Conservation (phyloP, 2,113 vertebrate species). For the Trochalopteron elliotii region DNA sequence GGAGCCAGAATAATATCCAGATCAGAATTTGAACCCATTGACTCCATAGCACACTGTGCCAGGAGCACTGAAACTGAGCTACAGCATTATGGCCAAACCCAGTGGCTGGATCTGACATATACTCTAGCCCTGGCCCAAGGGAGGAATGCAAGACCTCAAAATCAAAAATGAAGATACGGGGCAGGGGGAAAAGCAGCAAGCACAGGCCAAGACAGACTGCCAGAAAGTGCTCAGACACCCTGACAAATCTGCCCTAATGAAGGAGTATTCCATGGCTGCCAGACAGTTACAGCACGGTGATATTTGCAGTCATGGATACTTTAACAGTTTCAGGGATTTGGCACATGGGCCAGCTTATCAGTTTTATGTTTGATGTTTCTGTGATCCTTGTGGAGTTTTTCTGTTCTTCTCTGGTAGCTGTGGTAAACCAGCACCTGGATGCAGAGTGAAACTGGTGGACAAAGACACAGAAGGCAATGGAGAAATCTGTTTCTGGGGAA, state of each 20-base stretch:
- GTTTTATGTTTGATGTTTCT: background rate
- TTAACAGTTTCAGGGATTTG: background rate
- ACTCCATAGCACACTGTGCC: background rate
- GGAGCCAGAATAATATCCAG: background rate
- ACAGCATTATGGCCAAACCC: background rate
- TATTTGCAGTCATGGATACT: background rate
- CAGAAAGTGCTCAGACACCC: background rate
- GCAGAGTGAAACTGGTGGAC: constrained; percentile 79
- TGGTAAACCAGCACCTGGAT: constrained; percentile 83
- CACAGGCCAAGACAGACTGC: background rate
- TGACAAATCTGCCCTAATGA: background rate
- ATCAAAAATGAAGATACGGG: background rate
- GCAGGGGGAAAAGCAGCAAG: background rate
- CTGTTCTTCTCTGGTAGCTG: constrained; percentile 66
- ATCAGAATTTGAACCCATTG: background rate
- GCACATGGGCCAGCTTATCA: background rate
- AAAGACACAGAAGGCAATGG: constrained; percentile 77
- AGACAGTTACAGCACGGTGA: background rate
- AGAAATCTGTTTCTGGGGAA: constrained; percentile 90
- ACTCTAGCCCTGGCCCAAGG: background rate
- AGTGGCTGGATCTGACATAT: background rate
- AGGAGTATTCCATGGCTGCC: background rate
- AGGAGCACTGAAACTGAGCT: background rate
- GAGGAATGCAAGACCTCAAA: background rate
- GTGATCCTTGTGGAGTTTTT: background rate